Conservation (phyloP, 2,113 vertebrate species). For the Smithornis capensis region DNA sequence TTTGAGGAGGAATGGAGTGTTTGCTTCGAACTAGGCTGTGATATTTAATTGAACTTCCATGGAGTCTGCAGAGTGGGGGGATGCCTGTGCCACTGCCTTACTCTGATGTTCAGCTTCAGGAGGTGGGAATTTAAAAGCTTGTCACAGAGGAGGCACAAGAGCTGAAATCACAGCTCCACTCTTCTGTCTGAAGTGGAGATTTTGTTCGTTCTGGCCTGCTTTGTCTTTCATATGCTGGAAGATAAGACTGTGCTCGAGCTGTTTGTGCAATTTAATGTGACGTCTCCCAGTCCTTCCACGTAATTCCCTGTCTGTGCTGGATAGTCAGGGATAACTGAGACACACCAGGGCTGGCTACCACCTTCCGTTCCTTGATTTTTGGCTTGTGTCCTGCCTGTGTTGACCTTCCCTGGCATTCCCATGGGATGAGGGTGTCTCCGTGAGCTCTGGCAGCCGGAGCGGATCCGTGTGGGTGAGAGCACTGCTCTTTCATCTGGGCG, state of each 20-base stretch:
- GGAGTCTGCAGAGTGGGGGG: neutral
- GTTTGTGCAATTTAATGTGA: neutral
- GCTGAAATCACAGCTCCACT: slow-evolving; percentile 17
- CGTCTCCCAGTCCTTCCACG: neutral
- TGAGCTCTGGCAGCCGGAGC: neutral
- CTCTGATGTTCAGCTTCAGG: neutral
- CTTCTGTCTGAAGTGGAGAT: neutral
- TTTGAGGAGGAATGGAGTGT: neutral
- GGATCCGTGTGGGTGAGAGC: slow-evolving; percentile 13
- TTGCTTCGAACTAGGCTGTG: neutral
- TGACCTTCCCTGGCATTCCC: neutral
- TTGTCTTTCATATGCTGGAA: slow-evolving; percentile 18
- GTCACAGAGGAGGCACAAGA: neutral
- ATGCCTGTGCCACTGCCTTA: neutral
- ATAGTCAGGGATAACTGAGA: neutral
- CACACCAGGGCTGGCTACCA: neutral
- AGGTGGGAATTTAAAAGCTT: neutral
- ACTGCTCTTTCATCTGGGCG: neutral
- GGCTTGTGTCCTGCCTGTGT: neutral
- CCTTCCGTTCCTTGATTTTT: neutral
- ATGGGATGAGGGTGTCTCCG: rapidly evolving
- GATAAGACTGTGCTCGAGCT: neutral
- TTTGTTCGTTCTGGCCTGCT: slow-evolving; percentile 23
- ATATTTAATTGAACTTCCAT: rapidly evolving
- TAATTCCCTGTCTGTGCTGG: neutral